Percentiles rank a stretch among this genome's conserved stretches.
Conservation (phyloP, 2,888 invertebrate species). For the Beris morrisii region DNA sequence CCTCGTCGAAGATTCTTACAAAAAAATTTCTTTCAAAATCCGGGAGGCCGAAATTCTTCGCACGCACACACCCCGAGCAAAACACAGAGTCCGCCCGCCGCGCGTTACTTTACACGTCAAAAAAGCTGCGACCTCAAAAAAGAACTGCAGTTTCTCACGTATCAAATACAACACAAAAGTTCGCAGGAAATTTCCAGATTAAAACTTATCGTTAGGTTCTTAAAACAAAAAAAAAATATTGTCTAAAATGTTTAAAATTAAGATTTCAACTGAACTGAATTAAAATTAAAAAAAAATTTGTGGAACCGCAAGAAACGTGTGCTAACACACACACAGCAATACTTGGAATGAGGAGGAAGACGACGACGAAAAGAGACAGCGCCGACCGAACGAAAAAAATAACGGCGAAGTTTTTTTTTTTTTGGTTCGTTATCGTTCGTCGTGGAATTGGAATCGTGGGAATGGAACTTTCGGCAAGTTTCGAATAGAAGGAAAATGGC, state of each 20-base stretch:
- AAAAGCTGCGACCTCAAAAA: neutral
- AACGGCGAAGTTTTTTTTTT: neutral
- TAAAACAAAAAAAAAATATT: too few species aligned
- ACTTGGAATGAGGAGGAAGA: conserved; percentile 9
- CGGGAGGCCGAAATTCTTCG: conserved; percentile 5
- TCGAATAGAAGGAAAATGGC: too few species aligned
- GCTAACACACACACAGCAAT: conserved; percentile 25
- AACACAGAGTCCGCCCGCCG: neutral
- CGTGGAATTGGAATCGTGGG: too few species aligned
- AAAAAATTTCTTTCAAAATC: conserved; percentile 6
- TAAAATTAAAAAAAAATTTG: conserved; percentile 22
- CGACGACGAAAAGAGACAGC: neutral
- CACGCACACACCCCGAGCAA: neutral
- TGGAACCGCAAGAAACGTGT: conserved; percentile 2
- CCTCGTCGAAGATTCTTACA: neutral
- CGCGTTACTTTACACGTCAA: conserved; percentile 22
- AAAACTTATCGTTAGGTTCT: too few species aligned
- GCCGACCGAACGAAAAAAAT: neutral
- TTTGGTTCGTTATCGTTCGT: too few species aligned
- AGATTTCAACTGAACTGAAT: neutral
- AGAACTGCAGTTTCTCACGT: conserved; percentile 6
- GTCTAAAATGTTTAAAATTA: too few species aligned
- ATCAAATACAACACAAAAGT: too few species aligned
- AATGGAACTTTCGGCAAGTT: too few species aligned
- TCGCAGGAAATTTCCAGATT: too few species aligned